phyloP scores from a whole-genome alignment of 2,888 invertebrate species.

The Hemaris fuciformis region DNA sequence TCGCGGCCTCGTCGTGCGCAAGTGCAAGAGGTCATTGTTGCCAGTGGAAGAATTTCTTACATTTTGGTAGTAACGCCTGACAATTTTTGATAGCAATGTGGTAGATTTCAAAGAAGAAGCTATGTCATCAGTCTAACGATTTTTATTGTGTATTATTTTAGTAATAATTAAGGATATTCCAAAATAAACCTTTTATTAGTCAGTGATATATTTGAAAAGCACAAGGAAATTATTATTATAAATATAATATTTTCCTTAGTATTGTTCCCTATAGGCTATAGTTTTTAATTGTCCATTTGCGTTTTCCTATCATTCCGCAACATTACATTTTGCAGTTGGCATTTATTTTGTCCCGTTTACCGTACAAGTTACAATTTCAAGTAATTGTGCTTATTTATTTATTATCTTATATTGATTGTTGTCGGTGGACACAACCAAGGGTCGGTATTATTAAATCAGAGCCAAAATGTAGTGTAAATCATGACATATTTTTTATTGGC shows the following conservation, averaged over 20 bases:
- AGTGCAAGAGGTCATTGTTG: conserved; percentile 26
- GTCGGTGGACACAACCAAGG: no score
- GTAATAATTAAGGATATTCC: neutral
- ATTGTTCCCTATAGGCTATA: no score
- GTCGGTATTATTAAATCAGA: no score
- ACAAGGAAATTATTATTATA: no score
- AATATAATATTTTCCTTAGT: no score
- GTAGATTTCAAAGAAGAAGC: neutral
- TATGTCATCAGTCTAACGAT: neutral
- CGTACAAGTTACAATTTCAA: no score
- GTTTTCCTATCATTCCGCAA: neutral
- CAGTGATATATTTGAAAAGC: no score
- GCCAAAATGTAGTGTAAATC: no score
- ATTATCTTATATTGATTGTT: no score
- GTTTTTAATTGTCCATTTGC: neutral
- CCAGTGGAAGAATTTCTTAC: conserved; percentile 2
- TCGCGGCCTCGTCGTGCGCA: conserved; percentile 39
- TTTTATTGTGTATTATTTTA: neutral
- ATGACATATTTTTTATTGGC: no score
- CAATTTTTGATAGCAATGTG: conserved; percentile 3
- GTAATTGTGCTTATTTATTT: no score
- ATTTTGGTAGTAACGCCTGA: conserved; percentile 3
- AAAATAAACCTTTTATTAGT: no score
- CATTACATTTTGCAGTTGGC: neutral
- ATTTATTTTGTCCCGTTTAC: neutral